A percentile compares a stretch with the other conserved stretches of the same genome.
Evolutionary conservation across 2,888 invertebrate genomes (phyloP).

Genomic region (Portevinia maculata): DNA sequence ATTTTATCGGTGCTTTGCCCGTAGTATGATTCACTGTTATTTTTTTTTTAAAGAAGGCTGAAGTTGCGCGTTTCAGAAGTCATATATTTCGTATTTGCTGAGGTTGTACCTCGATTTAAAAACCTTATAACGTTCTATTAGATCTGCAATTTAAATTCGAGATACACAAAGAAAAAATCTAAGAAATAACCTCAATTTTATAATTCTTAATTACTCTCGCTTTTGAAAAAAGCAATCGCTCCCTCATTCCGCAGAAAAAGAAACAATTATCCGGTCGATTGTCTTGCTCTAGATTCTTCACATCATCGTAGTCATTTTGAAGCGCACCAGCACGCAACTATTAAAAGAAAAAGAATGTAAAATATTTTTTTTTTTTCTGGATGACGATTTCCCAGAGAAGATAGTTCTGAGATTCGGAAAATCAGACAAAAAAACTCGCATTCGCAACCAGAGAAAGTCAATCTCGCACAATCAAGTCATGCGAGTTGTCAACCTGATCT

Average conservation of each 20-base stretch:
- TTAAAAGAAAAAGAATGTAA: constrained; percentile 13
- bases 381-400: constrained; percentile 1
- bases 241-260: neutral
- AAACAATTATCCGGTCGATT: constrained; percentile 17
- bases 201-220: neutral
- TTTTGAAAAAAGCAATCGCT: neutral
- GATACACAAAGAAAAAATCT: too few species aligned
- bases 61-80: too few species aligned
- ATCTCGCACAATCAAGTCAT: constrained; percentile 44
- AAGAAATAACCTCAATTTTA: too few species aligned
- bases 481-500: constrained; percentile 44
- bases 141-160: too few species aligned
- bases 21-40: too few species aligned
- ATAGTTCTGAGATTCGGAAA: constrained; percentile 17
- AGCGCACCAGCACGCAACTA: neutral
- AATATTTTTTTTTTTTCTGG: neutral
- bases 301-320: constrained; percentile 7
- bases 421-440: constrained; percentile 13
- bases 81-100: too few species aligned
- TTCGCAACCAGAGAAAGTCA: constrained; percentile 44
- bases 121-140: too few species aligned
- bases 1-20: too few species aligned
- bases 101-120: too few species aligned
- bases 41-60: too few species aligned
- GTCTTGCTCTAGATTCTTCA: constrained; percentile 33